These are phyloP conservation scores for Toxonevra muliebris DNA, from an alignment of 2,888 invertebrate genomes.

Conservation along the genomic window DNA sequence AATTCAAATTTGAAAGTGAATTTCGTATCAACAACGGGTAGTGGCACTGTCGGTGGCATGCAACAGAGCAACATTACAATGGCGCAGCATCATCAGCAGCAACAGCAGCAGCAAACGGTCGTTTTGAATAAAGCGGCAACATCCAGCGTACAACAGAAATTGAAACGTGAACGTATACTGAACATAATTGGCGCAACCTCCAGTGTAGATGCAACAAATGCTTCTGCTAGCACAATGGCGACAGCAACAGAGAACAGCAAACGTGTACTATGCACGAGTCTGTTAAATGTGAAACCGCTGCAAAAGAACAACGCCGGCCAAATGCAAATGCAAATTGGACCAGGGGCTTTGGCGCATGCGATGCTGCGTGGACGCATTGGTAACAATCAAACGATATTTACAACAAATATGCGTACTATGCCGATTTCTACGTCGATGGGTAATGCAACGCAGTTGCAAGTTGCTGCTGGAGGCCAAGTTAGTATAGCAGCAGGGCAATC, in stretches of 20 bases:
- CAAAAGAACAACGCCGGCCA: slow-evolving; percentile 62
- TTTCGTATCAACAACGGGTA: slow-evolving; percentile 54
- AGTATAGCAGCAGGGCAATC: slow-evolving; percentile 39
- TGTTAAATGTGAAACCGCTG: slow-evolving; percentile 60
- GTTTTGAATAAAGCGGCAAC: slow-evolving; percentile 52
- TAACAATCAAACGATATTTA: slow-evolving; percentile 56
- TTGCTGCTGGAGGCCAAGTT: slow-evolving; percentile 26
- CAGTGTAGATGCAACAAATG: slow-evolving; percentile 31
- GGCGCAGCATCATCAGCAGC: slow-evolving; percentile 41
- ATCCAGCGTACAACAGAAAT: slow-evolving; percentile 46
- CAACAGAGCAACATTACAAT: slow-evolving; percentile 47
- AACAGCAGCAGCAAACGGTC: slow-evolving; percentile 50
- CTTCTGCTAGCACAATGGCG: slow-evolving; percentile 32
- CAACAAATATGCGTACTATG: slow-evolving; percentile 53
- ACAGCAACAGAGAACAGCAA: slow-evolving; percentile 47
- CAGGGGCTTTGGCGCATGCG: slow-evolving; percentile 54
- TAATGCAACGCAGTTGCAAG: slow-evolving; percentile 46
- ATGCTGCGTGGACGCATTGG: slow-evolving; percentile 57
- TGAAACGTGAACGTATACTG: slow-evolving; percentile 52
- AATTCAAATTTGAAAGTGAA: slow-evolving; percentile 63
- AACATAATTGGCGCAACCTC: slow-evolving; percentile 48
- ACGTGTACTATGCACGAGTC: slow-evolving; percentile 62
- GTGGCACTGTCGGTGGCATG: slow-evolving; percentile 30
- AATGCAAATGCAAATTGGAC: slow-evolving; percentile 60
- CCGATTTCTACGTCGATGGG: slow-evolving; percentile 51